Evolutionary conservation across 2,113 vertebrate genomes (phyloP), one percentile per base, ranked within the genome.

Genomic region (Pelecanoides urinatrix): DNA sequence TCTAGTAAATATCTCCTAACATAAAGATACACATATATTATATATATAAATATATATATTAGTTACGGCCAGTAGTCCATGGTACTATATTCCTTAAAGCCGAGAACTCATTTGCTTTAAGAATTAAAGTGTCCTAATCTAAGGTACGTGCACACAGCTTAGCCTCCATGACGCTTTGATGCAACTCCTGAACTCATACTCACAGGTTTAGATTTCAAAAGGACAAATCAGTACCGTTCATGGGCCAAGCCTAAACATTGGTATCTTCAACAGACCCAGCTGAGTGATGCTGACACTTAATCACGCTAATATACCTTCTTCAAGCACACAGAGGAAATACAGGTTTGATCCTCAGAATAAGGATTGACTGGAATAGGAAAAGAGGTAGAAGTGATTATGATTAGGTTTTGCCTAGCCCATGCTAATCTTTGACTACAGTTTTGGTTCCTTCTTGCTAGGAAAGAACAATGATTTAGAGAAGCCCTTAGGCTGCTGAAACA

Each of bases 161-260:
- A 5, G 3, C 16, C 65, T 36, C 26, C 20, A 8, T 6, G 17
- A 78, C n/a, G 21, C 16, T 59, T 63, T 67, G 62, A 2, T n/a
- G 4, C 34, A 65, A 9, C 17, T 70, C 13, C 63, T 23, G 27
- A 76, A 42, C 50, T 79, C 25, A 9, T 7, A 34, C 49, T 62
- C 52, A 61, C 25, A 26, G 52, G 9, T 13, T 49, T 47, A 23
- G 27, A 42, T n/a, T 66, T 50, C 0, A 38, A 87, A 86, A 83
- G 11, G 19, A 44, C 0, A 2, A 45, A 21, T 10, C 13, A 19
- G 8, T 3, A 4, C 11, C 11, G 16, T 5, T 5, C 19, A 16
- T 3, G 27, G 34, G 53, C 63, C 44, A 52, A 73, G 13, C 19
- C 20, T 55, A 47, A 34, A 34, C 7, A 3, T 0, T 7, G 25